A percentile compares a stretch with the other conserved stretches of the same genome.
These are phyloP conservation scores for Steinernema hermaphroditum DNA, from an alignment of 2,888 invertebrate genomes.

Conservation along the genomic window DNA sequence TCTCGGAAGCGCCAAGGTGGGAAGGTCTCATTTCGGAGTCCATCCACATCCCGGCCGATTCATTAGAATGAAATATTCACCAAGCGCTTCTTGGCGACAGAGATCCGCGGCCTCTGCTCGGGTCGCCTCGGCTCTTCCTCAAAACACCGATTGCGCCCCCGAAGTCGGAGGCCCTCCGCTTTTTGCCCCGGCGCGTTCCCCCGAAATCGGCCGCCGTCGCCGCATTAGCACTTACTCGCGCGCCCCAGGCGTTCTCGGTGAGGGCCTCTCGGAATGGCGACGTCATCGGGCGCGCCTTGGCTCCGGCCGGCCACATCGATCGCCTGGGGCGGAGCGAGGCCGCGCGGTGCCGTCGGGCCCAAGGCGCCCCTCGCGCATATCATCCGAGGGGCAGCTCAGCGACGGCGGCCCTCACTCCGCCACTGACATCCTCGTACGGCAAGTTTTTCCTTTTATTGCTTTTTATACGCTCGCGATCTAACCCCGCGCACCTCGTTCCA, in stretches of 20 bases:
- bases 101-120: too few species aligned
- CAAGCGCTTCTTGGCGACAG: too few species aligned
- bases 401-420: constrained; percentile 21
- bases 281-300: neutral
- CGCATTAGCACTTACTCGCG: constrained; percentile 17
- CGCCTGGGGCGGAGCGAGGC: constrained; percentile 1
- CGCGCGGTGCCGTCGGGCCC: neutral
- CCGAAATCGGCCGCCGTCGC: neutral
- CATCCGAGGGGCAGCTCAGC: constrained; percentile 16
- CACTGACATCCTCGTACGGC: constrained; percentile 24
- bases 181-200: neutral
- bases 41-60: too few species aligned
- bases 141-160: too few species aligned
- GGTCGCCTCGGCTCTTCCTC: neutral
- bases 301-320: neutral
- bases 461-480: neutral
- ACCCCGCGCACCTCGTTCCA: too few species aligned
- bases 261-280: constrained; percentile 1
- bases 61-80: too few species aligned
- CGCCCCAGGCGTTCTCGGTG: constrained; percentile 11
- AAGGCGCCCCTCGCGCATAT: neutral
- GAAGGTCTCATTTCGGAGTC: too few species aligned
- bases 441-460: constrained; percentile 3
- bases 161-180: too few species aligned
- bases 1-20: too few species aligned